These are phyloP conservation scores for Drosophila cracens DNA, from an alignment of 2,888 invertebrate species.

Conservation along the genomic window DNA sequence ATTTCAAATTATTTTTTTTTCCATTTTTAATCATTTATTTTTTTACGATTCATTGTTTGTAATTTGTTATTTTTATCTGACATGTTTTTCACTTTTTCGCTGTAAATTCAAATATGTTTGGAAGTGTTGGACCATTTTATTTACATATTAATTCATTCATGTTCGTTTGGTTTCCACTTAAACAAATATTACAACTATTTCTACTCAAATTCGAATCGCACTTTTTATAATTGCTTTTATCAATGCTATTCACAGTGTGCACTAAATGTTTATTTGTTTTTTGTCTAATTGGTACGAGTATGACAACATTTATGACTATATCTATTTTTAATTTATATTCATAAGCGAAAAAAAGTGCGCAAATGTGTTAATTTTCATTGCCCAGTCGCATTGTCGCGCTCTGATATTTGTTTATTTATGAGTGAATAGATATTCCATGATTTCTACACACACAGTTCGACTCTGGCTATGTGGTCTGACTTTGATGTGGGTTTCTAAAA, in stretches of 20 bases:
- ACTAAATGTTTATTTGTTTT: slow-evolving; percentile 32
- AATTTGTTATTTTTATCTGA: slow-evolving; percentile 6
- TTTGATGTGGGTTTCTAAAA: slow-evolving; percentile 67
- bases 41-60: background rate
- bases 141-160: slow-evolving; percentile 8
- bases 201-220: slow-evolving; percentile 57
- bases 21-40: background rate
- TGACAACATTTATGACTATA: slow-evolving; percentile 19
- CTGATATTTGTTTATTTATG: slow-evolving; percentile 56
- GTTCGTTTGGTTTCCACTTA: slow-evolving; percentile 17
- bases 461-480: slow-evolving; percentile 6
- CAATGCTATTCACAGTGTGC: slow-evolving; percentile 24
- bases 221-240: slow-evolving; percentile 56
- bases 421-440: slow-evolving; percentile 33
- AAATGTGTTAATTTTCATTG: slow-evolving; percentile 66
- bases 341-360: slow-evolving; percentile 20
- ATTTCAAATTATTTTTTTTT: slow-evolving; percentile 7
- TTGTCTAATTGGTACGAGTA: slow-evolving; percentile 60
- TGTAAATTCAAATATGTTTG: slow-evolving; percentile 26
- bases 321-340: slow-evolving; percentile 56
- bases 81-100: background rate
- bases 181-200: slow-evolving; percentile 38
- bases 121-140: slow-evolving; percentile 22
- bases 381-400: slow-evolving; percentile 45
- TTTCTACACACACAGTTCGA: slow-evolving; percentile 6